Conservation (phyloP, 2,888 invertebrate genomes). For the Synanthedon tipuliformis region DNA sequence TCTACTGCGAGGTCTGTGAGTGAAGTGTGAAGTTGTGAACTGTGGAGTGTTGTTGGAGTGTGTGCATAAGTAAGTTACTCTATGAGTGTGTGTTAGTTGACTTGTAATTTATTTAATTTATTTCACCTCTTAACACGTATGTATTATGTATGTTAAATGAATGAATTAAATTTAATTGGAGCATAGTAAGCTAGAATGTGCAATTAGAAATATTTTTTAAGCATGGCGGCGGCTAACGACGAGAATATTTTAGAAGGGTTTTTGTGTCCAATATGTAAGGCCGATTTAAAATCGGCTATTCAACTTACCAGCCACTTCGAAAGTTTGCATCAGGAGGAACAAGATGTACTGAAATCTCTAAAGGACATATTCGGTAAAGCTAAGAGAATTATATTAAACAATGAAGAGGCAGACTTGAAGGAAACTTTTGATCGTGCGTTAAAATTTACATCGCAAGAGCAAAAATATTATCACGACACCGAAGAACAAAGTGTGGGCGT, state of each 20-base stretch:
- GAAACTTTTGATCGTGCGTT: constrained; percentile 69
- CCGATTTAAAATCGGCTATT: constrained; percentile 86
- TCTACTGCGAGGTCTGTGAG: too few relatives aligned
- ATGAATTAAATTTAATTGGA: constrained; percentile 3
- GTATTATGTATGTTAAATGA: too few relatives aligned
- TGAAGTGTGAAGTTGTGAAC: too few relatives aligned
- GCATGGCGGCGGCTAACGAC: constrained; percentile 55
- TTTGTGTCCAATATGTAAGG: constrained; percentile 94
- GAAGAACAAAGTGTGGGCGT: constrained; percentile 75
- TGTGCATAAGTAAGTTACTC: too few relatives aligned
- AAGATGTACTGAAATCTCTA: constrained; percentile 82
- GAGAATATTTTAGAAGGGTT: constrained; percentile 89
- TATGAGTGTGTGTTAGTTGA: too few relatives aligned
- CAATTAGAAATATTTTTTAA: constrained; percentile 13
- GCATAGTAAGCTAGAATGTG: constrained; percentile 10
- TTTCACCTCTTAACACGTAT: constrained; percentile 1
- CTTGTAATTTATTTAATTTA: constrained; percentile 1
- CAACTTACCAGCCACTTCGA: constrained; percentile 91
- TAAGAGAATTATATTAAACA: constrained; percentile 86
- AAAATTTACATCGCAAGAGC: constrained; percentile 48
- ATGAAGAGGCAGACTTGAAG: constrained; percentile 75
- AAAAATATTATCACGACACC: constrained; percentile 25
- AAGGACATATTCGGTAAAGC: constrained; percentile 91
- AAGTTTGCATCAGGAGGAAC: constrained; percentile 87
- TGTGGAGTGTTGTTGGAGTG: too few relatives aligned